A percentile compares a stretch with the other conserved stretches of the same genome.
phyloP scores from a whole-genome alignment of 2,888 invertebrate genomes.

The Callimorpha dominula region DNA sequence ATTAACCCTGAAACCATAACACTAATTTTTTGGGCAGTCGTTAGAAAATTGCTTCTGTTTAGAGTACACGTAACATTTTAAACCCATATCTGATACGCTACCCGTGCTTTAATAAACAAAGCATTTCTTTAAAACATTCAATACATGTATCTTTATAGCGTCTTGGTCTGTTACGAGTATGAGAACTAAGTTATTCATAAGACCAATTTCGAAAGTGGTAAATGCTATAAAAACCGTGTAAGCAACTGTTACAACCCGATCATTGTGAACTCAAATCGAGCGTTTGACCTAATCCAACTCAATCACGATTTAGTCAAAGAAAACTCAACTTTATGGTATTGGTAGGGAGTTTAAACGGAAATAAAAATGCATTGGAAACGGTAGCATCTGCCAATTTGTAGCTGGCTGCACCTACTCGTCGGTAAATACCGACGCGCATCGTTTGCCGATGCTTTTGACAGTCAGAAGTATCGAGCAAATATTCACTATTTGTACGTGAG shows the following conservation, averaged over 20 bases:
- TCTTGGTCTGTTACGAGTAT: background rate
- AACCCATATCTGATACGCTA: too few relatives aligned
- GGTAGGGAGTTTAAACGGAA: conserved; percentile 24
- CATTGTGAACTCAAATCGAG: conserved; percentile 66
- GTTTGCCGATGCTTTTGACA: conserved; percentile 81
- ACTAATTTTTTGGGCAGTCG: too few relatives aligned
- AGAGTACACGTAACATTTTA: too few relatives aligned
- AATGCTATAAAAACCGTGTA: conserved; percentile 43
- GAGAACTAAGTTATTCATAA: background rate
- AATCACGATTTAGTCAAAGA: conserved; percentile 8
- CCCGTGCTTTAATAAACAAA: too few relatives aligned
- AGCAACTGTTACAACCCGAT: conserved; percentile 61
- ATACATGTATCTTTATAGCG: too few relatives aligned
- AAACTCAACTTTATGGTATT: conserved; percentile 40
- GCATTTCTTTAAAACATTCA: too few relatives aligned
- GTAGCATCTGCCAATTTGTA: conserved; percentile 71
- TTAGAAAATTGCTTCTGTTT: too few relatives aligned
- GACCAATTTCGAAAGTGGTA: background rate
- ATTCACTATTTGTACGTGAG: conserved; percentile 67
- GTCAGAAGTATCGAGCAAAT: conserved; percentile 73
- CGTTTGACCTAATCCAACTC: conserved; percentile 51
- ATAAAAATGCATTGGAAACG: conserved; percentile 46
- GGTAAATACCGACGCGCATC: conserved; percentile 73
- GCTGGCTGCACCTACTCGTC: conserved; percentile 62
- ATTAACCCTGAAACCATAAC: too few relatives aligned